Evolutionary conservation across 2,113 vertebrate species (phyloP), one percentile per base, ranked within the genome.

Genomic region (Pao palembangensis): DNA sequence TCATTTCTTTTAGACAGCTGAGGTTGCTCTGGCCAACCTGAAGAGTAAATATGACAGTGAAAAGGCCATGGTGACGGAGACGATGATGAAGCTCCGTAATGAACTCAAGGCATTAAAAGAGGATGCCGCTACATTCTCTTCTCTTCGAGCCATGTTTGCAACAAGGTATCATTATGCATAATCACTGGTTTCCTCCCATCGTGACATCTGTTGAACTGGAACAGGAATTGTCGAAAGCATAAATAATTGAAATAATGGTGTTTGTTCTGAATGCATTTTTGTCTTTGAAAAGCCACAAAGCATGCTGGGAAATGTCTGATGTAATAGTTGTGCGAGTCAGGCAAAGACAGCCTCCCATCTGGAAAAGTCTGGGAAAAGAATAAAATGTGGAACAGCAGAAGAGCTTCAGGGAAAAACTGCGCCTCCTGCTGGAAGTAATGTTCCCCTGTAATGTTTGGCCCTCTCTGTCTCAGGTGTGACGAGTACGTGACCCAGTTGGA

Each of bases 11-110:
- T 14, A 99, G 97, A 98, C 97, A 0, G 97, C 96, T 1, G 97
- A 99, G 79, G 95, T 95, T 51, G 97, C 96, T 55, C 93, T 99
- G 34, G 93, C 94, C 73, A 99, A 99, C 87, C 87, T 99, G 78
- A 99, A 99, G 91, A 98, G 97, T 85, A 99, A 98, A 73, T 99
- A 99, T 8, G 93, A 96, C 42, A 98, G 93, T 0, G 97, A 99
- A 89, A 99, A 99, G 83, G 90, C 89, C 0, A 94, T 97, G 91
- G 97, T 99, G 76, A 98, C 94, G 0, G 97, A 98, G 76, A 99
- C 96, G 0, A 98, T 99, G 79, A 93, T 94, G 94, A 99, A 98
- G 73, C 93, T 99, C 51, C 93, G 96, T 17, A 99, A 99, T 1
- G 96, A 99, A 81, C 92, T 99, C 50, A 99, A 99, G 85, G 94